phyloP scores from a whole-genome alignment of 2,888 invertebrate species.

The Brachypterus glaber region DNA sequence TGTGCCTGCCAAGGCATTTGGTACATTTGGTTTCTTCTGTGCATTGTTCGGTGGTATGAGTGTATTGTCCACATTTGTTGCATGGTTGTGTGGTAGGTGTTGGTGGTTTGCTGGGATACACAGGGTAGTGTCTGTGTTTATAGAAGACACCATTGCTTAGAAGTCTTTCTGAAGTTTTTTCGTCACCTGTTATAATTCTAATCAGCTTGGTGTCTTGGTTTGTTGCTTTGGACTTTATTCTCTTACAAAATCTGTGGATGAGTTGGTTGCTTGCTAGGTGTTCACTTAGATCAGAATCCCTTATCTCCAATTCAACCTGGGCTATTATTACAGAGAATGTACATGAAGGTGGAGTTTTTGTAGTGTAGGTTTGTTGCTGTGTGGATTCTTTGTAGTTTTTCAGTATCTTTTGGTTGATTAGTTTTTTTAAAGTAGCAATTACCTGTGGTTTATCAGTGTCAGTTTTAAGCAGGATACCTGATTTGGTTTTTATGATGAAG shows the following conservation, averaged over 20 bases:
- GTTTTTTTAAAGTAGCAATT: too few relatives aligned
- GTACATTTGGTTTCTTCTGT: conserved; percentile 1
- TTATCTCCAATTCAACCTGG: conserved; percentile 5
- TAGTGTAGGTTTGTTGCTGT: too few relatives aligned
- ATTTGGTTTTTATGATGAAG: too few relatives aligned
- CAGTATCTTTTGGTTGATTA: too few relatives aligned
- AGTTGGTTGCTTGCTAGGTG: conserved; percentile 5
- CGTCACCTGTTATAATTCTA: conserved; percentile 7
- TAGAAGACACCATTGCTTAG: conserved; percentile 9
- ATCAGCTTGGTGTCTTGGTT: conserved; percentile 3
- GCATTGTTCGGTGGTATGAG: conserved; percentile 8
- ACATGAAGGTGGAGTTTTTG: too few relatives aligned
- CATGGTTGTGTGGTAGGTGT: conserved; percentile 5
- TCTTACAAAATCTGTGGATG: conserved; percentile 8
- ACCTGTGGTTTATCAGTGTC: too few relatives aligned
- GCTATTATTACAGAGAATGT: conserved; percentile 6
- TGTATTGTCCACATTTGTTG: conserved; percentile 7
- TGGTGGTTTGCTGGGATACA: conserved; percentile 7
- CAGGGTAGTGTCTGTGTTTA: conserved; percentile 3
- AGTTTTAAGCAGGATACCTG: too few relatives aligned
- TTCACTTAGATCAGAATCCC: conserved; percentile 1
- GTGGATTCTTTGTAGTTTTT: too few relatives aligned
- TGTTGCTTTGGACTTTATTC: conserved; percentile 5
- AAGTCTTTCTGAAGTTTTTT: conserved; percentile 8
- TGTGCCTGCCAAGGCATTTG: too few relatives aligned